phyloP scores from a whole-genome alignment of 2,888 invertebrate species.

The Erannis defoliaria region DNA sequence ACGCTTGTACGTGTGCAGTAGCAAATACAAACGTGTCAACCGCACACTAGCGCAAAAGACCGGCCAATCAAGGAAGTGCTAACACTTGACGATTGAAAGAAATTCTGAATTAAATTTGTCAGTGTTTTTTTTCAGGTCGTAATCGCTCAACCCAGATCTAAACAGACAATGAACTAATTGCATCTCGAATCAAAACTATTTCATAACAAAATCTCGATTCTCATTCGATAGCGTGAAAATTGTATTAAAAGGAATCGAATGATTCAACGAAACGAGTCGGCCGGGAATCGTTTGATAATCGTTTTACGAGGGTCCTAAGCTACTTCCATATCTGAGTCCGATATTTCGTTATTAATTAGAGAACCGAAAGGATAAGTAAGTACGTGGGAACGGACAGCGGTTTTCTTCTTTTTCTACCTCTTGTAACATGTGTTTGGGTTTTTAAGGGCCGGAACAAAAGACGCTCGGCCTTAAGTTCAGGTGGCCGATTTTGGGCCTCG shows the following conservation, averaged over 20 bases:
- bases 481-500: slow-evolving; percentile 58
- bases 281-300: slow-evolving; percentile 80
- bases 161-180: slow-evolving; percentile 39
- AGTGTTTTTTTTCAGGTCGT: neutral
- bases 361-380: slow-evolving; percentile 71
- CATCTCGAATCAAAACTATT: slow-evolving; percentile 26
- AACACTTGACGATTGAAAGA: slow-evolving; percentile 14
- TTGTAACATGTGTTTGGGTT: slow-evolving; percentile 73
- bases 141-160: slow-evolving; percentile 6
- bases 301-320: slow-evolving; percentile 81
- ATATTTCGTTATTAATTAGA: slow-evolving; percentile 80
- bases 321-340: slow-evolving; percentile 76
- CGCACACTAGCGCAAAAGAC: slow-evolving; percentile 27
- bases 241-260: slow-evolving; percentile 70
- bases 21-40: slow-evolving; percentile 75
- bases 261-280: slow-evolving; percentile 62
- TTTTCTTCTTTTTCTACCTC: slow-evolving; percentile 56
- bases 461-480: slow-evolving; percentile 53
- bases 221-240: slow-evolving; percentile 66
- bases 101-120: slow-evolving; percentile 1
- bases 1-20: slow-evolving; percentile 82
- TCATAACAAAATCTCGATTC: slow-evolving; percentile 21
- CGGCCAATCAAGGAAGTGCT: slow-evolving; percentile 34
- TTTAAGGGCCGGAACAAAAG: slow-evolving; percentile 68
- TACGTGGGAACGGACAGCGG: slow-evolving; percentile 77